Base-by-base conservation (phyloP, 1,140 invertebrate species). In the Drosophila pseudoananassae region DNA sequence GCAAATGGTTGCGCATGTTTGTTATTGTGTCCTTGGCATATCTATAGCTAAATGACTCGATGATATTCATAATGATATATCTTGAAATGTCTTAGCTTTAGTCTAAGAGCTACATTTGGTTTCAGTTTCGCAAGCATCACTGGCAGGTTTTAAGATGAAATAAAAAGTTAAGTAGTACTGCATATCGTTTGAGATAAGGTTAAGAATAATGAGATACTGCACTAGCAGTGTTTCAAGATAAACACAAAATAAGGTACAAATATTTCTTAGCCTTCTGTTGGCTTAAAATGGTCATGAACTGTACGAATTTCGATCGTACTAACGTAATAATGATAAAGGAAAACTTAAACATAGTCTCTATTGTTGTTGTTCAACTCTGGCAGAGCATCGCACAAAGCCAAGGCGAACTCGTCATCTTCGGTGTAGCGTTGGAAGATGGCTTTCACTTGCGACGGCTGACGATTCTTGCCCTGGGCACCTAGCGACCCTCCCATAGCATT, bases 291-390 rank as follows among this genome's bases (percentile, higher is more conserved):
- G 10, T 12, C 12, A 36, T 36, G 33, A 33, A 12, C 0, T 33
- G 9, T 33, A 33, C 31, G 31, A 10, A 33, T 33, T 63, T 31
- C 14, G 20, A 40, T 73, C n/a, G n/a, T n/a, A n/a, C n/a, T n/a
- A n/a, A 73, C 66, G 65, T 61, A 71, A 55, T 47, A 45, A 23
- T 25, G 3, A 25, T 14, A 15, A 15, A n/a, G 23, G 12, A 20
- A 25, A 3, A 12, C 54, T 66, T 73, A 84, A 49, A 45, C 68
- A 46, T 49, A 57, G 36, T 63, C 49, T 56, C 65, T 70, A 70
- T 83, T 83, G 49, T 83, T 83, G 46, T 83, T 83, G 38, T 83
- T 83, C 5, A 78, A 17, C 57, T 84, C 80, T 49, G 58, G 50
- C 31, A 27, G 47, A 15, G 9, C 45, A 31, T 81, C 76, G 58